A percentile compares a stretch with the other conserved stretches of the same genome.
These are phyloP conservation scores for Polyergus mexicanus DNA, from an alignment of 1,140 invertebrate genomes.

Conservation along the genomic window DNA sequence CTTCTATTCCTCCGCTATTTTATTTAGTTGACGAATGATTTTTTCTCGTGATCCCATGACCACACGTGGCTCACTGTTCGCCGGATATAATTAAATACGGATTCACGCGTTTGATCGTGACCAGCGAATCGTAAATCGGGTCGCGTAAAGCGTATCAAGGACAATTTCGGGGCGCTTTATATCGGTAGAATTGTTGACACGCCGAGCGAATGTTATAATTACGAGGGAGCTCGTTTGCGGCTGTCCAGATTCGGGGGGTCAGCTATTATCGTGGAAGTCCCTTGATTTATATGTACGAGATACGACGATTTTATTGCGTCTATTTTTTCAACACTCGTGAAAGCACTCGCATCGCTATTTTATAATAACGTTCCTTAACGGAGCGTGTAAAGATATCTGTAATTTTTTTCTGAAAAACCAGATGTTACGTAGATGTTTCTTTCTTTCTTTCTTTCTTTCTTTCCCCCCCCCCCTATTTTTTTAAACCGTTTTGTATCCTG, in stretches of 20 bases:
- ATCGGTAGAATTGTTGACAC: slow-evolving; percentile 29
- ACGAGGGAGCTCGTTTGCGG: not conserved
- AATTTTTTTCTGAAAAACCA: not conserved
- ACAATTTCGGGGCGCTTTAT: slow-evolving; percentile 42
- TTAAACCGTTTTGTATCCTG: not conserved
- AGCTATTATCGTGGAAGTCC: not conserved
- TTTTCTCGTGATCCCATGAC: slow-evolving; percentile 37
- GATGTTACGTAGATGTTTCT: not conserved
- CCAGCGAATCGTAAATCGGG: slow-evolving; percentile 32
- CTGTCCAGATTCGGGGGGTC: not conserved
- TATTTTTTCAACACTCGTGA: not conserved
- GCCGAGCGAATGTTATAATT: slow-evolving; percentile 35
- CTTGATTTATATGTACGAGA: slow-evolving; percentile 3
- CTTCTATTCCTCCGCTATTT: not conserved
- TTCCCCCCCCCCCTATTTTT: too few species aligned
- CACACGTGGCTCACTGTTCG: not conserved
- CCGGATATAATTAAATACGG: slow-evolving; percentile 56
- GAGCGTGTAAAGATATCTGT: not conserved
- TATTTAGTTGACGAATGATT: slow-evolving; percentile 60
- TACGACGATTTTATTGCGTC: slow-evolving; percentile 17
- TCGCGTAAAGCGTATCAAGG: slow-evolving; percentile 28
- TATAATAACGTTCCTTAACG: not conserved
- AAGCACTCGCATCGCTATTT: not conserved
- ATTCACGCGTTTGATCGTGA: slow-evolving; percentile 37
- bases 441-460: not conserved